A percentile compares a stretch with the other conserved stretches of the same genome.
Conservation (phyloP, 2,888 invertebrate species). For the Graphium colonna region DNA sequence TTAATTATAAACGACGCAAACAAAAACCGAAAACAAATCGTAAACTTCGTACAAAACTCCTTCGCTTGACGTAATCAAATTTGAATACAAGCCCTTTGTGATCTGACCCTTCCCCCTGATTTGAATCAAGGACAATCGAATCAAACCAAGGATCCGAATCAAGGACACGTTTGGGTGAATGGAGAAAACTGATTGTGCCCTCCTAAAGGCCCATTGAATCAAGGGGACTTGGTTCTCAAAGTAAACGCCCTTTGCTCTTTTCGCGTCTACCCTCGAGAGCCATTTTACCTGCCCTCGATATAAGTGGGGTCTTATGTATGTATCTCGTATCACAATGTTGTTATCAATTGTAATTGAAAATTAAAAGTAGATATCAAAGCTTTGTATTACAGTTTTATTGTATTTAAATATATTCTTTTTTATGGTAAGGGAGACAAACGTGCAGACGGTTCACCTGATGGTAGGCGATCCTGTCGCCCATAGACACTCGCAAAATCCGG, state of each 20-base stretch:
- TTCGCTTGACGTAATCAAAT: conserved; percentile 52
- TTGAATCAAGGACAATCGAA: conserved; percentile 60
- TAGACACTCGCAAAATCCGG: no score
- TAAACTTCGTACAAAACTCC: background rate
- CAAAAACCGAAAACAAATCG: background rate
- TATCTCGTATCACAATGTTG: conserved; percentile 32
- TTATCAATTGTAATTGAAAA: no score
- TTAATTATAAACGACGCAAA: no score
- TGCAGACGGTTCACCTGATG: no score
- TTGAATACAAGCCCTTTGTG: conserved; percentile 55
- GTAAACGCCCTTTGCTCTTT: conserved; percentile 66
- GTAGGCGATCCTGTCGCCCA: no score
- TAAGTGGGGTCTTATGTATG: conserved; percentile 42
- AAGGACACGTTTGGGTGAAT: conserved; percentile 69
- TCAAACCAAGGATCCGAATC: conserved; percentile 65
- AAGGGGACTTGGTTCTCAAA: conserved; percentile 37
- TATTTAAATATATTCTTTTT: no score
- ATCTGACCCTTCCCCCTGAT: conserved; percentile 60
- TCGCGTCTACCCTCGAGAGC: conserved; percentile 56
- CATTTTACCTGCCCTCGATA: conserved; percentile 51
- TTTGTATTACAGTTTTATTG: no score
- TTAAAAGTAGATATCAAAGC: no score
- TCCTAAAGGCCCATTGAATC: conserved; percentile 72
- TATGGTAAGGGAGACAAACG: no score
- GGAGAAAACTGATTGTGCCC: conserved; percentile 64